Percentiles rank a stretch among this genome's conserved stretches.
These are phyloP conservation scores for Bombyx mori DNA, from an alignment of 1,140 invertebrate species.

Conservation along the genomic window DNA sequence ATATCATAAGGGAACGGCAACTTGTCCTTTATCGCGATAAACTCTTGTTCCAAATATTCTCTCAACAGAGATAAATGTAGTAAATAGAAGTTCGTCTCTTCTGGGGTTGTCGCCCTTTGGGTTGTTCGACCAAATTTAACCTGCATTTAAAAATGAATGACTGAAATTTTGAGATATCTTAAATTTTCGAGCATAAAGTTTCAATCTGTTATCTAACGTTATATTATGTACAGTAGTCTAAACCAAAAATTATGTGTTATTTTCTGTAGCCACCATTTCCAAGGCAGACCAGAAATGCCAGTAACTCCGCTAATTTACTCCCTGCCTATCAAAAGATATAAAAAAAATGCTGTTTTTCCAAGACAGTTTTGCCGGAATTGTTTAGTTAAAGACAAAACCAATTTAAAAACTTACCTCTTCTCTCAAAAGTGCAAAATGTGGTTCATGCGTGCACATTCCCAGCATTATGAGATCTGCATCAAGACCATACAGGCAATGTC, in stretches of 20 bases:
- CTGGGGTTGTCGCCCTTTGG: conserved; percentile 77
- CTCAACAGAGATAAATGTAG: conserved; percentile 92
- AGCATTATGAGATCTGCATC: conserved; percentile 98
- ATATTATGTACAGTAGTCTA: too few species aligned
- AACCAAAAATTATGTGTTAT: too few species aligned
- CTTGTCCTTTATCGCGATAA: conserved; percentile 80
- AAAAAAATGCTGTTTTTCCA: too few species aligned
- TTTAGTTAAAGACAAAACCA: not conserved
- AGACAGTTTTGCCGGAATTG: too few species aligned
- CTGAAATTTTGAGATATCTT: not conserved
- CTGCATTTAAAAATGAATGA: conserved; percentile 37
- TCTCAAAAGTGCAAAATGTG: conserved; percentile 91
- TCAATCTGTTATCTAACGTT: not conserved
- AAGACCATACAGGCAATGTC: conserved; percentile 95
- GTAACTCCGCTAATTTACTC: too few species aligned
- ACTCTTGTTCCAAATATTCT: conserved; percentile 95
- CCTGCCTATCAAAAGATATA: too few species aligned
- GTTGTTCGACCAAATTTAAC: conserved; percentile 79
- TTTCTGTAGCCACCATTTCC: too few species aligned
- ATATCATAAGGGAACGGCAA: conserved; percentile 84
- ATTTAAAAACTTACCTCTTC: conserved; percentile 81
- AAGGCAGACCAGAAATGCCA: too few species aligned
- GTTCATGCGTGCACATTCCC: conserved; percentile 93
- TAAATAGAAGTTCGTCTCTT: conserved; percentile 94
- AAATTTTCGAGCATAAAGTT: not conserved